Evolutionary conservation across 2,888 invertebrate species (phyloP), one percentile per base, ranked within the genome.

Genomic region (Aproaerema taeniolella): DNA sequence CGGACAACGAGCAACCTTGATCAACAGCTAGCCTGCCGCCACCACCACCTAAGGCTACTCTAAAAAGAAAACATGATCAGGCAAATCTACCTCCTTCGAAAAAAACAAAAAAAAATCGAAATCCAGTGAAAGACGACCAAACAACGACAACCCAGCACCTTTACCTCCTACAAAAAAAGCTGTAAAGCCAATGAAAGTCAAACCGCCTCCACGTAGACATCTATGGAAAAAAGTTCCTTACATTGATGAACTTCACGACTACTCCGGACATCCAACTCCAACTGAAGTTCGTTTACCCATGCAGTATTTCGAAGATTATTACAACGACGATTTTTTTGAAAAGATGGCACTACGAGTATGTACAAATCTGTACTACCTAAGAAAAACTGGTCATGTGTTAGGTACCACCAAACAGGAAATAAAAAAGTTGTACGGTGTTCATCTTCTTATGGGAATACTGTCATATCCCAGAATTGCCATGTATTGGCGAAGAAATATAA

Each of bases 331-430:
- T 36, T 45, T 41, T 33, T 45, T 30, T 13, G 39, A 45, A 37
- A 11, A 37, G 3, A 37, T 37, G 32, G 38, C 45, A 8, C n/a
- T 33, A n/a, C n/a, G n/a, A n/a, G n/a, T n/a, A n/a, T 39, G 41
- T 33, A 45, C 41, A 16, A 45, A 42, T 32, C 24, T 37, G 11
- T 45, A 39, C 38, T 42, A 39, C 30, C 10, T 45, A 31, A 36
- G 45, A 25, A 32, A 39, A 32, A 45, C 45, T 31, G 42, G 42
- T 7, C 8, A 14, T 13, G 31, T 39, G 17, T 39, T 45, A 20
- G 30, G 38, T 24, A 35, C 38, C 2, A 38, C 31, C 10, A 34
- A 28, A 31, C 17, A 31, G 13, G 45, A 42, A 40, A 42, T 42
- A 3, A 40, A 40, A 36, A 38, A 32, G 16, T 9, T 42, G 1